Evolutionary conservation across 2,888 invertebrate species (phyloP), one percentile per base, ranked within the genome.

Genomic region (Synergus japonicus): DNA sequence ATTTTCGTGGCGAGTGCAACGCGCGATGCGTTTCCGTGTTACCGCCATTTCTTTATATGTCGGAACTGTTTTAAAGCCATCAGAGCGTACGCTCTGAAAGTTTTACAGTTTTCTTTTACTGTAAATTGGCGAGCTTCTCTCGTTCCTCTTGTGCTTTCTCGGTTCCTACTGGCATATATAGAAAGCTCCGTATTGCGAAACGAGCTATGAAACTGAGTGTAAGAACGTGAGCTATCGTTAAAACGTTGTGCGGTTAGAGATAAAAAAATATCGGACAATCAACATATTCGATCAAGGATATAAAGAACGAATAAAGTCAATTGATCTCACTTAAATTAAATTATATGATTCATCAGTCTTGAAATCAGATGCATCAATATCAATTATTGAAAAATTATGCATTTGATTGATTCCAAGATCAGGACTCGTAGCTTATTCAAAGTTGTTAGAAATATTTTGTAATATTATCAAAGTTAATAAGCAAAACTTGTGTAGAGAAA

Each of bases 51-150:
- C 81, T 85, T 86, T 84, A 81, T 84, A 81, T 83, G 82, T 82
- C 81, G 54, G 76, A 79, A 63, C 81, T 79, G 77, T 78, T 84
- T 81, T 73, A 73, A 73, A 73, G 54, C 73, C 73, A 13, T 29
- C 22, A 29, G 63, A 29, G 63, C 13, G 63, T 63, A 22, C 63
- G 63, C 76, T 80, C 77, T 64, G 18, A 77, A 63, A 81, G 64
- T 84, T 85, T 85, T 83, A 85, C 83, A 79, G 79, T 83, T 87
- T 83, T 83, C 83, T 86, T 87, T 88, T 87, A 88, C 86, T 86
- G 88, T 88, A 86, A 87, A 88, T 88, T 87, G 88, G 83, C 76
- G 73, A 78, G 78, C 80, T 82, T 81, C 83, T 80, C 79, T 65
- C 77, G 58, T 73, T 66, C 65, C 67, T 29, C 22, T 78, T 29